phyloP scores from a whole-genome alignment of 2,888 invertebrate genomes.

The Asteroscopus sphinx region DNA sequence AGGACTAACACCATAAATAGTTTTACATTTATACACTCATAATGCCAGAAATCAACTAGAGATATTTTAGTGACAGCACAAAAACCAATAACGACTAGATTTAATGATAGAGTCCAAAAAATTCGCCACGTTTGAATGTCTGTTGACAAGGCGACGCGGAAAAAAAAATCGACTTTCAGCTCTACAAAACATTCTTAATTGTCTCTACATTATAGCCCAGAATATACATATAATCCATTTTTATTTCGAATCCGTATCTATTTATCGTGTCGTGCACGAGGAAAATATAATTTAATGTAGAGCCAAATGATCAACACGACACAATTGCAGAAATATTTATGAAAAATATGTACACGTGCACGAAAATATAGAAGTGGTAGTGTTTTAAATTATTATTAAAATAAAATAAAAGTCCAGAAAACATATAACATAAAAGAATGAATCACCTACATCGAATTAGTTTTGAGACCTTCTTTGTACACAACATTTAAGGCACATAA shows the following conservation, averaged over 20 bases:
- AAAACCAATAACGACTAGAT: neutral
- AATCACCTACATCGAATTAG: no score
- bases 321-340: neutral
- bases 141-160: neutral
- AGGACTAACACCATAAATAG: constrained; percentile 34
- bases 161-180: no score
- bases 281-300: constrained; percentile 18
- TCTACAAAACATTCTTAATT: neutral
- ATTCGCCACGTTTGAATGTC: neutral
- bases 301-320: constrained; percentile 15
- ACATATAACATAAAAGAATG: no score
- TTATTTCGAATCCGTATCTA: neutral
- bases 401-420: no score
- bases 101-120: neutral
- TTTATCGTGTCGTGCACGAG: neutral
- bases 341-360: neutral
- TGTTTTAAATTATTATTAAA: no score
- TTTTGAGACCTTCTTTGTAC: no score
- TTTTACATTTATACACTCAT: constrained; percentile 6
- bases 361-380: no score
- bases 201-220: neutral
- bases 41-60: neutral
- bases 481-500: no score
- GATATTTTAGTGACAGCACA: neutral
- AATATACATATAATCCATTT: no score